Evolutionary conservation across 2,888 invertebrate species (phyloP), one percentile per base, ranked within the genome.

Genomic region (Drosophila crucigera): DNA sequence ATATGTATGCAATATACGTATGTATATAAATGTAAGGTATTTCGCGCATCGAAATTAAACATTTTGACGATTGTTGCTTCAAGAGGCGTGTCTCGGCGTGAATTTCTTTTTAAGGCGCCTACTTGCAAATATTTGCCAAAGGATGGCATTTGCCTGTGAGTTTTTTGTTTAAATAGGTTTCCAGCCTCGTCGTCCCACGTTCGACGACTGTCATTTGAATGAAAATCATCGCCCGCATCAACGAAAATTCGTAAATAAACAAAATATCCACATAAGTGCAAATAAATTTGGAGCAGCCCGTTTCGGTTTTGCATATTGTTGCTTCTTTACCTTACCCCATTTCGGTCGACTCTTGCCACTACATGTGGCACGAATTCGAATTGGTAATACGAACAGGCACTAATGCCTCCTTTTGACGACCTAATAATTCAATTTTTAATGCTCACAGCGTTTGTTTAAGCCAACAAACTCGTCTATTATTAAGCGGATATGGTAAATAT

Each of bases 141-240:
- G 85, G 86, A 84, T 84, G 82, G 78, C 86, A 80, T 78, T 85
- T 80, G 82, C 80, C 85, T 78, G 78, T 80, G 82, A 86, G 86
- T 89, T 80, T 76, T 89, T 76, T 87, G 88, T 87, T 87, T 89
- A 89, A 87, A 87, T 88, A 87, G 90, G 89, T 76, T 78, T 75
- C 59, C 78, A 73, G 59, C 67, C 56, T 52, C 66, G 37, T 52
- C 79, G 69, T 56, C 71, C 82, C 71, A 75, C 72, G 56, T 63
- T 68, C 63, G 3, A 22, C 43, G 60, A 58, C 28, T 50, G 67
- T 50, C 76, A 78, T 67, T 78, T 73, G 68, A 80, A 78, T 76
- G 68, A 77, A 82, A 82, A 78, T 72, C 79, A 71, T 73, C 73
- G 64, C 59, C 58, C n/a, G 66, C 65, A 68, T 74, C 74, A 76